phyloP scores from a whole-genome alignment of 1,140 invertebrate genomes.

The Bombus sibiricus region DNA sequence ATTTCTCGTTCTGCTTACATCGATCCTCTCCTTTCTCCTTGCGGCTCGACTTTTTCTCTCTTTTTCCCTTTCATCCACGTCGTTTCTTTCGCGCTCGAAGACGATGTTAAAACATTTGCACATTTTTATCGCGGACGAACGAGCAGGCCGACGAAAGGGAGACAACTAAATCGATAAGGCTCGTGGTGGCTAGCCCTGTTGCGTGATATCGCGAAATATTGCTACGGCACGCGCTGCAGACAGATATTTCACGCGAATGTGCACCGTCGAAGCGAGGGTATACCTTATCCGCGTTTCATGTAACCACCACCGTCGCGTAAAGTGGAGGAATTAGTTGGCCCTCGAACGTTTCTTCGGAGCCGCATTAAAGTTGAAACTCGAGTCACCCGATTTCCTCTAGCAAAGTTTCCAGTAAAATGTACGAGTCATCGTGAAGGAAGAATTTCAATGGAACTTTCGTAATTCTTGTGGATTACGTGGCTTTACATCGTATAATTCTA shows the following conservation, averaged over 20 bases:
- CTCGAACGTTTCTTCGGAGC: not conserved
- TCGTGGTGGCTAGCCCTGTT: not conserved
- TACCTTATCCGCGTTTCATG: not conserved
- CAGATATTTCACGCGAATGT: slow-evolving; percentile 42
- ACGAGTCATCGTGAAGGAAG: too few relatives aligned
- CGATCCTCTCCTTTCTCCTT: not conserved
- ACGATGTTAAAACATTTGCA: slow-evolving; percentile 11
- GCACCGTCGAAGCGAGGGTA: not conserved
- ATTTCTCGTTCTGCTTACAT: not conserved
- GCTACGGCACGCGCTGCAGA: not conserved
- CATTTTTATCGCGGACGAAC: not conserved
- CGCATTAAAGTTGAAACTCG: not conserved
- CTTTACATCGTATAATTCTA: too few relatives aligned
- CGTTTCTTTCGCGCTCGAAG: not conserved
- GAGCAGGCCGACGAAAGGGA: not conserved
- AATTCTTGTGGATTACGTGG: too few relatives aligned
- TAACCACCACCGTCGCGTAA: not conserved
- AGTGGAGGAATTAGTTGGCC: not conserved
- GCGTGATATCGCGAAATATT: slow-evolving; percentile 43
- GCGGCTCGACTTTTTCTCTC: not conserved
- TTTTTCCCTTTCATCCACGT: not conserved
- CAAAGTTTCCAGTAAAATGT: too few relatives aligned
- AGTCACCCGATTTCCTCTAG: too few relatives aligned
- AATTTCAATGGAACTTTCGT: too few relatives aligned
- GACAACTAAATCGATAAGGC: slow-evolving; percentile 30